Evolutionary conservation across 1,140 invertebrate genomes (phyloP).

Genomic region (Drosophila navojoa): DNA sequence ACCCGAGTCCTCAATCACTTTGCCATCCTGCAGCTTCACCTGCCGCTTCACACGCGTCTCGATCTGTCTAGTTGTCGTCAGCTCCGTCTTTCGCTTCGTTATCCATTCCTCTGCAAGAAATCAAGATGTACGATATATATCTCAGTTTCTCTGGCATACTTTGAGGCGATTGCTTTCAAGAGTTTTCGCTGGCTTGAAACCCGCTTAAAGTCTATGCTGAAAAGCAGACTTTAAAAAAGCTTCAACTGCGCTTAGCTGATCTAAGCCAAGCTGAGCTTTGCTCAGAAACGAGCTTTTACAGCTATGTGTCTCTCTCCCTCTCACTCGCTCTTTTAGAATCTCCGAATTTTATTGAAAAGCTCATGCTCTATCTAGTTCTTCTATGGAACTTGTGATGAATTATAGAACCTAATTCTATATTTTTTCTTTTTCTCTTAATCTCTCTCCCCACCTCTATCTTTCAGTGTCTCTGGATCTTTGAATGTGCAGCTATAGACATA

Average conservation of each 20-base stretch:
- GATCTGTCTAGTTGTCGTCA: constrained; percentile 94
- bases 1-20: constrained; percentile 93
- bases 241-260: neutral
- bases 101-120: constrained; percentile 94
- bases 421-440: neutral
- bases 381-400: neutral
- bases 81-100: constrained; percentile 93
- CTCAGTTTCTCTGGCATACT: constrained; percentile 5
- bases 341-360: too few species aligned
- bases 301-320: too few species aligned
- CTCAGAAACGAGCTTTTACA: too few species aligned
- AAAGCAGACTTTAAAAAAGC: neutral
- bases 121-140: too few species aligned
- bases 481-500: too few species aligned
- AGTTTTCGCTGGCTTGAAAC: neutral
- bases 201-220: neutral
- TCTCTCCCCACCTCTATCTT: too few species aligned
- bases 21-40: constrained; percentile 94
- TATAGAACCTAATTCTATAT: neutral
- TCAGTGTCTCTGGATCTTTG: too few species aligned
- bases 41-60: constrained; percentile 95
- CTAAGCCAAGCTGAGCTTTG: too few species aligned
- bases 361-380: too few species aligned
- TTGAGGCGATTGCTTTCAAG: neutral
- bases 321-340: too few species aligned